A percentile compares a stretch with the other conserved stretches of the same genome.
Evolutionary conservation across 2,797 vertebrate genomes (phyloP).

Genomic region (Ptychadena robeensis): DNA sequence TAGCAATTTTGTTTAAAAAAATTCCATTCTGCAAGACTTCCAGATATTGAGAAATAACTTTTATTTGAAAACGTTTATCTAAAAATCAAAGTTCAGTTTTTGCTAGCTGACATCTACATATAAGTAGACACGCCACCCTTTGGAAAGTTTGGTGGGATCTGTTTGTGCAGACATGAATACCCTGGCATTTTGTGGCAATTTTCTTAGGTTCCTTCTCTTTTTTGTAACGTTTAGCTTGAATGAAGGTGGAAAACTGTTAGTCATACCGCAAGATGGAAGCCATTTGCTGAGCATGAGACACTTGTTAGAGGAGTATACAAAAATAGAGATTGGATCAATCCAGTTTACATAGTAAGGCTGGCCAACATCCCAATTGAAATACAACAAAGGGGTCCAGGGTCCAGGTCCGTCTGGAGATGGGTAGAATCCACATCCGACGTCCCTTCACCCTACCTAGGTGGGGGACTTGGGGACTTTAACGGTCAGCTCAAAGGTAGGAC

Average conservation of each 20-base stretch:
- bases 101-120: not conserved
- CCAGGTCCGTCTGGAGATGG: too few species aligned
- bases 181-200: not conserved
- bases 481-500: too few species aligned
- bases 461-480: too few species aligned
- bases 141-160: too few species aligned
- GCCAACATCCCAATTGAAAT: too few species aligned
- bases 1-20: not conserved
- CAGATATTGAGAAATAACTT: not conserved
- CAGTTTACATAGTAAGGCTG: too few species aligned
- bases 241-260: slow-evolving; percentile 74
- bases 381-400: too few species aligned
- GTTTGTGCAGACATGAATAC: slow-evolving; percentile 1
- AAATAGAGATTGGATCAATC: too few species aligned
- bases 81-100: not conserved
- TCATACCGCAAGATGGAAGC: slow-evolving; percentile 83
- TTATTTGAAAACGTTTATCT: not conserved
- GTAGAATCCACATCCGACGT: too few species aligned
- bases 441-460: too few species aligned
- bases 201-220: slow-evolving; percentile 15
- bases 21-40: not conserved
- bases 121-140: too few species aligned
- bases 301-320: slow-evolving; percentile 70
- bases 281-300: slow-evolving; percentile 83
- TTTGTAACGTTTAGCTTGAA: not conserved